Evolutionary conservation across 2,888 invertebrate genomes (phyloP).

Genomic region (Cheilosia grossa): DNA sequence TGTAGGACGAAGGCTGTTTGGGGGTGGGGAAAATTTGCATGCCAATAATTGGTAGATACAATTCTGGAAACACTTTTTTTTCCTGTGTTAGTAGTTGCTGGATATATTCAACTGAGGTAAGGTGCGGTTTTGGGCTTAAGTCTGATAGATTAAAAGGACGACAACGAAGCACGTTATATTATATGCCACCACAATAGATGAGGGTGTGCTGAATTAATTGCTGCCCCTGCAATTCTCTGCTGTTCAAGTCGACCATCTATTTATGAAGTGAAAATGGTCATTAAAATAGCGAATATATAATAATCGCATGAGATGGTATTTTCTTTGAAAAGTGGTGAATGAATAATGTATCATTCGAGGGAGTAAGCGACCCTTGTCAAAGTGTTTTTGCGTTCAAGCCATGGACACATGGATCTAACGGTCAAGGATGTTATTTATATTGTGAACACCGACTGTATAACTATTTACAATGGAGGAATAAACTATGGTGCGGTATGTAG

Average conservation of each 20-base stretch:
- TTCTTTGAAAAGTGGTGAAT: neutral
- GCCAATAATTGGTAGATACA: constrained; percentile 41
- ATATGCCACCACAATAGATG: constrained; percentile 34
- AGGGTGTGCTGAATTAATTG: constrained; percentile 34
- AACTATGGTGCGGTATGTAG: too few species aligned
- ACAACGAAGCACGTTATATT: constrained; percentile 8
- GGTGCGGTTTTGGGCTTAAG: neutral
- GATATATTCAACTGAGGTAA: neutral
- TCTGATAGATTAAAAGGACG: constrained; percentile 2
- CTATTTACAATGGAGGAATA: too few species aligned
- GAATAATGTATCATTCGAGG: constrained; percentile 11
- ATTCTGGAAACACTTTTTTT: constrained; percentile 20
- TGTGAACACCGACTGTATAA: too few species aligned
- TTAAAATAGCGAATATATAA: neutral
- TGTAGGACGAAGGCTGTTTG: neutral
- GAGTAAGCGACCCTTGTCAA: too few species aligned
- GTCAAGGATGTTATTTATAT: too few species aligned
- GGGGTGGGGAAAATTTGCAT: constrained; percentile 26
- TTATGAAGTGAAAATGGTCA: constrained; percentile 8
- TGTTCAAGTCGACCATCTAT: neutral
- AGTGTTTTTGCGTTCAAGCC: too few species aligned
- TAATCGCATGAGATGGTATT: neutral
- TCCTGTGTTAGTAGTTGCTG: too few species aligned
- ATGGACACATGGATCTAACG: too few species aligned
- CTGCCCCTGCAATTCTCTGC: constrained; percentile 1